Evolutionary conservation across 2,888 invertebrate genomes (phyloP), one percentile per base, ranked within the genome.

Genomic region (Scelioninae gen. 1): DNA sequence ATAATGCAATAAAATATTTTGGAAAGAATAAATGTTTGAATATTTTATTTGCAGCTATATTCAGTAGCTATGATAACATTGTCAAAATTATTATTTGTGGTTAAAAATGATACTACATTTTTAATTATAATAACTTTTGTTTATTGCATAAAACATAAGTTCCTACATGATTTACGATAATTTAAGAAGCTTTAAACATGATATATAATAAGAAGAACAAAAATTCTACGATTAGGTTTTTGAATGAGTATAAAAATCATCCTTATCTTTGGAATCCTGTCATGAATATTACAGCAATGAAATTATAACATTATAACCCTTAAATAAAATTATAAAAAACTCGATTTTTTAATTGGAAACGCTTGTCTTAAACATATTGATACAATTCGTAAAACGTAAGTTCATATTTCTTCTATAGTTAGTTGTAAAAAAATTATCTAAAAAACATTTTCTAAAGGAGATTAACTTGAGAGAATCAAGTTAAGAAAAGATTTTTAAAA

Each of bases 191-290:
- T 56, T 74, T 76, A 83, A 82, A 72, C 53, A 90, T 88, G 88
- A 75, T 85, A 65, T 83, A 83, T 51, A 80, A 87, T 31, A 89
- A 89, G 4, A 23, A 23, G 89, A 85, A 87, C 29, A 87, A 90
- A n/a, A 79, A 81, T 60, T 71, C 82, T 5, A 86, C 85, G 3
- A 65, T 83, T 5, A 66, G 31, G 5, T 89, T 90, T 58, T 74
- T 89, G 29, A 78, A 71, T 9, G 85, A 84, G 16, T 90, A 89
- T 55, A 85, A 86, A 68, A 86, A 88, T 16, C 65, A 89, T 47
- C 86, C 87, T 7, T 90, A 89, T 23, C 86, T 90, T 0, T 90
- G 90, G 89, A 90, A 90, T 68, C 88, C 87, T 83, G 84, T 58
- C 71, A 88, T 53, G 68, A 34, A 38, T 51, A 85, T 29, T 90